Conservation (phyloP, 1,140 invertebrate species). For the Orchestia grillus region DNA sequence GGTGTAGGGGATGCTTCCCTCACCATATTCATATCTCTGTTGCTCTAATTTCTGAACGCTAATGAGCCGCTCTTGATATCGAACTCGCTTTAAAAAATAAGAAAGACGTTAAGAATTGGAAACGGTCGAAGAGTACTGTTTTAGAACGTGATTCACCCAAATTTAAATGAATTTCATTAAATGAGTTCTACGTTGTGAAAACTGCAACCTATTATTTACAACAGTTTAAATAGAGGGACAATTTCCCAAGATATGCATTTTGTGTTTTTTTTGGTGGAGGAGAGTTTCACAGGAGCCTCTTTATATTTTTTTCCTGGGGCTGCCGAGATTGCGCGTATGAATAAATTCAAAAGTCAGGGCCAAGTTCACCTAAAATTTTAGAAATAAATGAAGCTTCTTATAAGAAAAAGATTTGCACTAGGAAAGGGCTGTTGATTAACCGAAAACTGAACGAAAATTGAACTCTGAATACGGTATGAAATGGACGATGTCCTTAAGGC, state of each 20-base stretch:
- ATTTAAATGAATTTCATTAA: neutral
- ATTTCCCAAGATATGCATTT: neutral
- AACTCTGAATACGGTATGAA: neutral
- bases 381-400: neutral
- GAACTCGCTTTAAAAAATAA: no score
- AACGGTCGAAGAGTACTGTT: neutral
- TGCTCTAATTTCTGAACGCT: no score
- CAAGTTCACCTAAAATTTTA: neutral
- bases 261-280: neutral
- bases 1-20: no score
- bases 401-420: neutral
- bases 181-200: neutral
- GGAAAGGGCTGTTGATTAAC: neutral
- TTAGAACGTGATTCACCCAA: neutral
- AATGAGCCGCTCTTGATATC: no score
- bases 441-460: neutral
- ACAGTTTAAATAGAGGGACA: no score
- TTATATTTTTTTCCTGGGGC: neutral
- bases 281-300: no score
- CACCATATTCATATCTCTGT: no score
- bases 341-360: neutral
- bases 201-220: neutral
- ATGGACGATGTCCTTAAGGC: neutral
- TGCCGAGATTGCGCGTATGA: neutral
- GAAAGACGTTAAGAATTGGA: neutral